Conservation (phyloP, 2,797 vertebrate genomes). For the Telmatherina bonti region DNA sequence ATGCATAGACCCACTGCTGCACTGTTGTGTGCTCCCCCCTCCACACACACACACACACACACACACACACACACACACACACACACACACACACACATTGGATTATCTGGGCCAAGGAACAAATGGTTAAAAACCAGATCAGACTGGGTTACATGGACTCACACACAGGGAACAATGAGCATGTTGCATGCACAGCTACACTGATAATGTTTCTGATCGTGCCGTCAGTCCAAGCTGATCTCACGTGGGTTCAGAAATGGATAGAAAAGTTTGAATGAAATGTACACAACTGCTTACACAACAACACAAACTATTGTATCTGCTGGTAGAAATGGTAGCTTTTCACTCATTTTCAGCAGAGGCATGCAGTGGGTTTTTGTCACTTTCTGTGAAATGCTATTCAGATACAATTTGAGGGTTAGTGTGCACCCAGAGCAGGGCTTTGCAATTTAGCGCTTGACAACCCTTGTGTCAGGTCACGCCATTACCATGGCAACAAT, state of each 20-base stretch:
- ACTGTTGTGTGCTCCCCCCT: neutral
- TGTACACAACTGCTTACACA: neutral
- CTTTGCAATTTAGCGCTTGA: slow-evolving; percentile 62
- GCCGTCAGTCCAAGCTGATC: slow-evolving; percentile 10
- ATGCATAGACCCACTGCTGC: neutral
- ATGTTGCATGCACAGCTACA: slow-evolving; percentile 16
- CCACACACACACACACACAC: too few relatives aligned
- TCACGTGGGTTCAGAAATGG: slow-evolving; percentile 19
- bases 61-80: too few relatives aligned
- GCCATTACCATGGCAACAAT: slow-evolving; percentile 75
- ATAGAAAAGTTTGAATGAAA: slow-evolving; percentile 7
- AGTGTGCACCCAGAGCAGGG: slow-evolving; percentile 47
- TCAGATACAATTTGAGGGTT: slow-evolving; percentile 48
- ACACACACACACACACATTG: slow-evolving; percentile 4
- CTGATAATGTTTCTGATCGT: slow-evolving; percentile 2
- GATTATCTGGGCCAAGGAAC: slow-evolving; percentile 12
- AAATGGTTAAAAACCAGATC: slow-evolving; percentile 62
- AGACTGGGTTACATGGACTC: slow-evolving; percentile 51
- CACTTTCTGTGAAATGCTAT: slow-evolving; percentile 24
- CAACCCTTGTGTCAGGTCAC: slow-evolving; percentile 67
- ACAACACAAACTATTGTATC: neutral
- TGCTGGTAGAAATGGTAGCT: neutral
- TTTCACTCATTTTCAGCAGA: neutral
- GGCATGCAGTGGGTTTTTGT: slow-evolving; percentile 11
- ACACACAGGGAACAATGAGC: slow-evolving; percentile 18